phyloP scores from a whole-genome alignment of 1,140 invertebrate species.

The Brachionus sp. region DNA sequence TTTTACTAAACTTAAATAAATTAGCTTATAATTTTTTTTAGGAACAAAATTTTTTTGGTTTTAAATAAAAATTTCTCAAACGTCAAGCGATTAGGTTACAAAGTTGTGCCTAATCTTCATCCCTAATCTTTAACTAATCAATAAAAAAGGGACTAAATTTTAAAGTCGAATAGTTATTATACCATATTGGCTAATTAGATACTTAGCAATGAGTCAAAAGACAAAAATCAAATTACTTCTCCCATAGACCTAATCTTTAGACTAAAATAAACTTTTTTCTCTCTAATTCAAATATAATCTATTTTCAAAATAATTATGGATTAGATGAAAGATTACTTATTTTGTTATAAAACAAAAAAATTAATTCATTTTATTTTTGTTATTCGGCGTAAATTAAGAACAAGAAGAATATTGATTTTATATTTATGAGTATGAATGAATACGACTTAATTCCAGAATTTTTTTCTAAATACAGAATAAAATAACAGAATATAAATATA shows the following conservation, averaged over 20 bases:
- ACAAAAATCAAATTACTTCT: neutral
- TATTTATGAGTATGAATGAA: neutral
- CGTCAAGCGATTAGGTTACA: neutral
- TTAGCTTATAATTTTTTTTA: too few species aligned
- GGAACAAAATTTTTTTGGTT: neutral
- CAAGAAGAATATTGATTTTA: conserved; percentile 1
- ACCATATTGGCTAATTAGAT: conserved; percentile 13
- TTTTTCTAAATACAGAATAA: neutral
- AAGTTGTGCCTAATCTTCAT: neutral
- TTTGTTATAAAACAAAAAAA: conserved; percentile 26
- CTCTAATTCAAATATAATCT: conserved; percentile 32
- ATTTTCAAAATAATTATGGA: conserved; percentile 39
- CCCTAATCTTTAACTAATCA: neutral
- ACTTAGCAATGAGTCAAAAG: neutral
- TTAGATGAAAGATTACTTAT: conserved; percentile 34
- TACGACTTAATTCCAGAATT: neutral
- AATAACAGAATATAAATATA: neutral
- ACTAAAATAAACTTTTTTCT: conserved; percentile 28
- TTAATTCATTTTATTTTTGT: neutral
- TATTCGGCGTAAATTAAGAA: conserved; percentile 9
- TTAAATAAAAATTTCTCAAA: neutral
- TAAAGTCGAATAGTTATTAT: conserved; percentile 27
- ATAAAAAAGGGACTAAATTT: neutral
- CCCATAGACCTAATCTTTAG: neutral
- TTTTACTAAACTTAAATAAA: too few species aligned